phyloP scores from a whole-genome alignment of 1,140 invertebrate species.

The Formica selysi region DNA sequence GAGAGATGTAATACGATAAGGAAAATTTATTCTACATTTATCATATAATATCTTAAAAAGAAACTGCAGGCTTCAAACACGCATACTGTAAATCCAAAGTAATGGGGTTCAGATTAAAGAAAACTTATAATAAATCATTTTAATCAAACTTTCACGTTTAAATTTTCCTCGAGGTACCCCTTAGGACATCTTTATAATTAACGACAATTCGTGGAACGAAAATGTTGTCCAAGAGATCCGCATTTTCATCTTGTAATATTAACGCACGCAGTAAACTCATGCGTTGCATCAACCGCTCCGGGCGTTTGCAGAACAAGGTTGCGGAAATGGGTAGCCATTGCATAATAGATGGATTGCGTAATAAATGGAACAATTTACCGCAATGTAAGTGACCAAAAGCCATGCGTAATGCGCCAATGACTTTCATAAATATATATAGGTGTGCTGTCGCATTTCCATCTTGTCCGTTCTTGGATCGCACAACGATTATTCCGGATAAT shows the following conservation, averaged over 20 bases:
- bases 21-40: not conserved
- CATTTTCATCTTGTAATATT: constrained; percentile 13
- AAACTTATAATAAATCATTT: not conserved
- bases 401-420: not conserved
- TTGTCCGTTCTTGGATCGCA: constrained; percentile 14
- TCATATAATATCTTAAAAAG: not conserved
- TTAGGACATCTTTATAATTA: not conserved
- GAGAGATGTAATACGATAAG: not conserved
- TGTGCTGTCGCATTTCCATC: constrained; percentile 18
- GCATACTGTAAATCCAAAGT: not conserved
- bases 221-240: constrained; percentile 16
- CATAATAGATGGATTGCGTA: not conserved
- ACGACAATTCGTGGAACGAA: constrained; percentile 1
- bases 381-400: constrained; percentile 43
- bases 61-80: not conserved
- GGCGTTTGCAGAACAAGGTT: constrained; percentile 14
- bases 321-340: constrained; percentile 39
- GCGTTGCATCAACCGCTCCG: constrained; percentile 28
- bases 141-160: not conserved
- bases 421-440: not conserved
- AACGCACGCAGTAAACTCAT: constrained; percentile 33
- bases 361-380: constrained; percentile 54
- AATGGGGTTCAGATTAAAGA: too few relatives aligned
- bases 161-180: not conserved
- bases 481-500: constrained; percentile 23